Conservation (phyloP, 2,113 vertebrate species). For the Oreochromis tanganicae region DNA sequence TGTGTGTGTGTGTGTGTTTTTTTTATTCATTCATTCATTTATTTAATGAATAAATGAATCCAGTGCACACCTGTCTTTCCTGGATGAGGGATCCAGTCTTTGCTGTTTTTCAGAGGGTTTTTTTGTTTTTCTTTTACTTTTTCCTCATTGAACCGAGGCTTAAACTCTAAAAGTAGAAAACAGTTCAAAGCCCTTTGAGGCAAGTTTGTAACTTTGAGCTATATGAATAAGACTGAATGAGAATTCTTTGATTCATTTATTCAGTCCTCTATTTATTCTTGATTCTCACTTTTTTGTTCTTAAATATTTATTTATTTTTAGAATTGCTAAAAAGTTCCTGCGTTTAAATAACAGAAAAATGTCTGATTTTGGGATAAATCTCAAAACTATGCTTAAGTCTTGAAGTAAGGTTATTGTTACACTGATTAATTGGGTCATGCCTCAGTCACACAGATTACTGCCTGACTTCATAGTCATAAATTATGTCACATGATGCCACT, state of each 20-base stretch:
- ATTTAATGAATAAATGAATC: background rate
- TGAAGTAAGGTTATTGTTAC: background rate
- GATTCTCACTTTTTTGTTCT: background rate
- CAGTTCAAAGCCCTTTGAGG: background rate
- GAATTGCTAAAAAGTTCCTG: background rate
- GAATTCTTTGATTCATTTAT: background rate
- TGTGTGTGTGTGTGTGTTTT: too few species aligned
- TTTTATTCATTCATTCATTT: background rate
- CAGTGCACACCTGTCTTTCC: background rate
- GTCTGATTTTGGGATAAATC: background rate
- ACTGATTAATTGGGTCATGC: background rate
- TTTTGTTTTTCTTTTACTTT: background rate
- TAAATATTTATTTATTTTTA: background rate
- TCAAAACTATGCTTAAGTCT: background rate
- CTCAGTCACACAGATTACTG: background rate
- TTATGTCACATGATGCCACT: conserved; percentile 32
- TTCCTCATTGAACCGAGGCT: background rate
- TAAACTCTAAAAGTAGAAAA: background rate
- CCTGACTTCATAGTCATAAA: conserved; percentile 18
- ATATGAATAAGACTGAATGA: background rate
- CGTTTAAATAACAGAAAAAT: background rate
- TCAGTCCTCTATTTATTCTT: background rate
- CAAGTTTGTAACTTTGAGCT: background rate
- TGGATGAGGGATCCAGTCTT: background rate
- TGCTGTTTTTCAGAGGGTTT: background rate